phyloP scores from a whole-genome alignment of 2,113 vertebrate species.

The Lophura nycthemera region DNA sequence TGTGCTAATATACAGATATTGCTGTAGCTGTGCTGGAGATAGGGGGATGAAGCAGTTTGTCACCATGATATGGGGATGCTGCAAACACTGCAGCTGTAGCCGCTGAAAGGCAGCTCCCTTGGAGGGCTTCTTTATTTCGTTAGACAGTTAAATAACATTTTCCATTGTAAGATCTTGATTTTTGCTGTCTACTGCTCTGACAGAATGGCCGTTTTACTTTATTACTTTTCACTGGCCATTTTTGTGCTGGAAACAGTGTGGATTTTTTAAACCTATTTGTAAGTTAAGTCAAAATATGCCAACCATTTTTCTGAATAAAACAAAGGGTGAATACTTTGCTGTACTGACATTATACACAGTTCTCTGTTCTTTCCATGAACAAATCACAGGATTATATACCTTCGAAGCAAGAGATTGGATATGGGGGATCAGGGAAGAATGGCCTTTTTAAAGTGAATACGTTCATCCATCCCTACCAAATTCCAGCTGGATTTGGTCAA shows the following conservation, averaged over 20 bases:
- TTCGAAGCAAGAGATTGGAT: background rate
- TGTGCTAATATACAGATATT: no score
- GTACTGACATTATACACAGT: background rate
- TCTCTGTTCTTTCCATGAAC: conserved; percentile 1
- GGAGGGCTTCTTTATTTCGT: background rate
- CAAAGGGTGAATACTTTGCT: background rate
- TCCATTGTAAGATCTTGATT: background rate
- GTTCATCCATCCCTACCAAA: conserved; percentile 5
- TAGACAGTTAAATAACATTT: background rate
- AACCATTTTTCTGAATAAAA: background rate
- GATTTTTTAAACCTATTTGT: background rate
- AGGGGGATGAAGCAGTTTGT: background rate
- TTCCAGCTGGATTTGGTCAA: background rate
- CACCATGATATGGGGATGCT: background rate
- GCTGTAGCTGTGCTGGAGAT: background rate
- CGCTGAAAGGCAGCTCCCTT: background rate
- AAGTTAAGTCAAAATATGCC: background rate
- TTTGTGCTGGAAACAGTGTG: background rate
- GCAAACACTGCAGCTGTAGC: background rate
- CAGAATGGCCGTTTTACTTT: background rate
- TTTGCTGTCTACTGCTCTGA: background rate
- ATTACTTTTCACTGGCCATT: background rate
- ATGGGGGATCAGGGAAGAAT: background rate
- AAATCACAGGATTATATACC: background rate
- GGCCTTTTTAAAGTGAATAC: background rate